Percentiles rank a stretch among this genome's conserved stretches.
Evolutionary conservation across 2,113 vertebrate genomes (phyloP).

Genomic region (Dicerorhinus sumatrensis): DNA sequence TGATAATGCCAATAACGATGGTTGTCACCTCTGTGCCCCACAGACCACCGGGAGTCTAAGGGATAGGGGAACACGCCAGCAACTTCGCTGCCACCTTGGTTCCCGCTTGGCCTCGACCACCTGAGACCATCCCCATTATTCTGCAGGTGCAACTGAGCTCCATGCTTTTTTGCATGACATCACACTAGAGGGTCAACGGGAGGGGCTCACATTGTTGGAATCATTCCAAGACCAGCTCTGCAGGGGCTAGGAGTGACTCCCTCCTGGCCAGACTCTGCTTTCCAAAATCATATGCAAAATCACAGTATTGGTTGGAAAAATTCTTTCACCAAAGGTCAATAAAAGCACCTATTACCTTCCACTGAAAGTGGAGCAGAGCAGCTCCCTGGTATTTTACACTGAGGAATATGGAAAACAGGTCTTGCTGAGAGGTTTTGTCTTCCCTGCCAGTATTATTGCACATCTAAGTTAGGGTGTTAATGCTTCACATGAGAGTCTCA

Average conservation of each 20-base stretch:
- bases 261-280: background rate
- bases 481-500: constrained; percentile 42
- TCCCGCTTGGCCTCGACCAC: background rate
- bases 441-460: background rate
- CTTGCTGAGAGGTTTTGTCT: background rate
- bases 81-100: background rate
- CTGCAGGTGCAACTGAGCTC: background rate
- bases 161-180: background rate
- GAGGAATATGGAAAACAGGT: background rate
- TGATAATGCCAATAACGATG: background rate
- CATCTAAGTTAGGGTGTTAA: background rate
- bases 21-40: background rate
- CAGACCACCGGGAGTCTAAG: background rate
- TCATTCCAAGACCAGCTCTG: background rate
- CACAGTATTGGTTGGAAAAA: background rate
- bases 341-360: background rate
- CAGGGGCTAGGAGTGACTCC: background rate
- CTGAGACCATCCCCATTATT: background rate
- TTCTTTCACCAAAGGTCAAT: background rate
- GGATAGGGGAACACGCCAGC: background rate
- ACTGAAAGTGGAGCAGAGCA: background rate
- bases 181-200: background rate
- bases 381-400: background rate
- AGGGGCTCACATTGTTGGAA: background rate
- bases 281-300: background rate